phyloP scores from a whole-genome alignment of 2,888 invertebrate species.

The Eurytoma adleriae region DNA sequence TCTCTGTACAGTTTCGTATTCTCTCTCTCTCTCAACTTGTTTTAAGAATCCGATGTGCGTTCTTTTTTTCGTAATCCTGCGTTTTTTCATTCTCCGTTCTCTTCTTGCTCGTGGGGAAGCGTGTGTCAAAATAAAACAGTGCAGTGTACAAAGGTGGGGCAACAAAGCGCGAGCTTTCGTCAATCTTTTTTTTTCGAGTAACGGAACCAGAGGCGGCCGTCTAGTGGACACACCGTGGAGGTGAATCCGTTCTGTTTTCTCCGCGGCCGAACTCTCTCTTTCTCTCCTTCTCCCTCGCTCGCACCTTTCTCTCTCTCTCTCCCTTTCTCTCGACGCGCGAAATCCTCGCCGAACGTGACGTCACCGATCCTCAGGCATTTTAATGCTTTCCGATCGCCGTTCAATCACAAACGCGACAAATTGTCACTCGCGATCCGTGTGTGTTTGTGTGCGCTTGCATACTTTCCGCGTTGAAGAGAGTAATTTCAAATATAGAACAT shows the following conservation, averaged over 20 bases:
- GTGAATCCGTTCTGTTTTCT: slow-evolving; percentile 44
- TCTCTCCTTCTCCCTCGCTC: slow-evolving; percentile 43
- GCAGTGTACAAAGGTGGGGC: not conserved
- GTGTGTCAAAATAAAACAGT: slow-evolving; percentile 10
- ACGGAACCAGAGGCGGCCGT: slow-evolving; percentile 15
- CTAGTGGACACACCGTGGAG: slow-evolving; percentile 7
- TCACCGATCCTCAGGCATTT: slow-evolving; percentile 69
- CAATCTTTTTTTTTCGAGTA: not conserved
- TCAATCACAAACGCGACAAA: not conserved
- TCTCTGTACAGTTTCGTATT: slow-evolving; percentile 71
- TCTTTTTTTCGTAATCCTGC: not conserved
- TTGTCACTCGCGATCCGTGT: not conserved
- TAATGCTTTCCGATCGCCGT: slow-evolving; percentile 61
- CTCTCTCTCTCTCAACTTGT: not conserved
- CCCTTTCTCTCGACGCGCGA: slow-evolving; percentile 1
- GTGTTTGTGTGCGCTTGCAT: not conserved
- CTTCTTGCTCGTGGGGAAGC: slow-evolving; percentile 9
- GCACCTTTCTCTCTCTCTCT: slow-evolving; percentile 27
- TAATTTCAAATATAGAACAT: too few relatives aligned
- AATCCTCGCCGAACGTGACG: slow-evolving; percentile 60
- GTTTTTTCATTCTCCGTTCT: slow-evolving; percentile 24
- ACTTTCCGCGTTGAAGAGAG: not conserved
- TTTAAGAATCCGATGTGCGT: too few relatives aligned
- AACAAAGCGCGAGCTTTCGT: slow-evolving; percentile 24
- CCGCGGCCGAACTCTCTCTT: slow-evolving; percentile 54